phyloP scores from a whole-genome alignment of 92 coral and sea anemone genomes.

The Phenganax subtilis region DNA sequence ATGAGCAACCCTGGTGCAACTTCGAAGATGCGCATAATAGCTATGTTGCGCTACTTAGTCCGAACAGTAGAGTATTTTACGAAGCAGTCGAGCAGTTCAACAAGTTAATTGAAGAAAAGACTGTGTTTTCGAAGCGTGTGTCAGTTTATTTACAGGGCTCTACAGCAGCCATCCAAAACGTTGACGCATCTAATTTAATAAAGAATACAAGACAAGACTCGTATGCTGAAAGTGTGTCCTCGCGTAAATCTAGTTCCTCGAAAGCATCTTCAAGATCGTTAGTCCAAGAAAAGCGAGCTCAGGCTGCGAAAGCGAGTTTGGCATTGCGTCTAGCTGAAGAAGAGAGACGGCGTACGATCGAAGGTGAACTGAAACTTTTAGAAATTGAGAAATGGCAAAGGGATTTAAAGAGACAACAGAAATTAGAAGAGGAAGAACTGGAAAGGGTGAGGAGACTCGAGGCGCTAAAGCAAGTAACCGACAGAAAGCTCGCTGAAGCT shows the following conservation, averaged over 20 bases:
- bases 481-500: constrained; percentile 42
- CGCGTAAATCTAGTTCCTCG: constrained; percentile 3
- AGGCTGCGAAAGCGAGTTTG: no score
- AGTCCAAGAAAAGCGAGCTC: no score
- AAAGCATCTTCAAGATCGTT: no score
- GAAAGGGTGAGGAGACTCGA: no score
- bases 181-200: no score
- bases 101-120: no score
- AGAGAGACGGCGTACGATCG: no score
- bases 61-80: not conserved
- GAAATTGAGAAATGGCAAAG: constrained; percentile 16
- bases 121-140: not conserved
- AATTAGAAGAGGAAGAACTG: constrained; percentile 24
- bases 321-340: no score
- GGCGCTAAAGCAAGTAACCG: constrained; percentile 6
- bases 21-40: no score
- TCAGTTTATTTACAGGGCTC: constrained; percentile 14
- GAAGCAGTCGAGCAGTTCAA: no score
- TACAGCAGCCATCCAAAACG: no score
- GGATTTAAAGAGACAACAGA: constrained; percentile 9
- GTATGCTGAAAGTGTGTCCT: not conserved
- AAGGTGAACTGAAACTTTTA: constrained; percentile 36
- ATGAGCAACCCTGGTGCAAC: constrained; percentile 6
- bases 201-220: no score
- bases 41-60: not conserved